phyloP scores from a whole-genome alignment of 2,888 invertebrate genomes.

The Pandemis corylana region DNA sequence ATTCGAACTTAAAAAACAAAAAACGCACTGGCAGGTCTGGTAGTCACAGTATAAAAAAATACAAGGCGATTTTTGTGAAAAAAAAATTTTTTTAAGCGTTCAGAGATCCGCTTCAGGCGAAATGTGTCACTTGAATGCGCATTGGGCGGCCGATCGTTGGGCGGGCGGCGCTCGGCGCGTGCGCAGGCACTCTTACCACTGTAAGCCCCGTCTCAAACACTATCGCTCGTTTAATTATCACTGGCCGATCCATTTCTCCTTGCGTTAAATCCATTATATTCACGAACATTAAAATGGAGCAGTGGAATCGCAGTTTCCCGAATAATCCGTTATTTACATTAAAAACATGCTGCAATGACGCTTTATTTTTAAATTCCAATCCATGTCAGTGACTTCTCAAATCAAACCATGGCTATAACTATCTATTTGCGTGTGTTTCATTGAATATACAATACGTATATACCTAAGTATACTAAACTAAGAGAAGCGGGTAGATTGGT shows the following conservation, averaged over 20 bases:
- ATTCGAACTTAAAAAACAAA: constrained; percentile 42
- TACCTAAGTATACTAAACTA: not conserved
- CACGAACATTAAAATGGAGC: constrained; percentile 41
- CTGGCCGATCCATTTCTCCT: constrained; percentile 48
- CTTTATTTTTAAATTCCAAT: constrained; percentile 71
- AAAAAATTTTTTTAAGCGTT: constrained; percentile 8
- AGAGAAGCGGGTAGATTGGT: not conserved
- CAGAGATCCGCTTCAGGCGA: constrained; percentile 57
- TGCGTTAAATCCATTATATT: not conserved
- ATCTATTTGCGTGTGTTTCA: not conserved
- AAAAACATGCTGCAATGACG: constrained; percentile 60
- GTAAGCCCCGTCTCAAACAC: not conserved
- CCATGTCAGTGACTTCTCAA: constrained; percentile 74
- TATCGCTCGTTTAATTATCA: not conserved
- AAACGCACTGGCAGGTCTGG: constrained; percentile 20
- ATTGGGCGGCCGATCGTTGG: constrained; percentile 60
- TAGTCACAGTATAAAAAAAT: constrained; percentile 7
- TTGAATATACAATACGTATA: not conserved
- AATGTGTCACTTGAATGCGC: constrained; percentile 74
- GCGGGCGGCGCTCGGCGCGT: constrained; percentile 65
- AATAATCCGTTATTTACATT: constrained; percentile 41
- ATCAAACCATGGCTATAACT: constrained; percentile 47
- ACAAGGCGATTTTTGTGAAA: not conserved
- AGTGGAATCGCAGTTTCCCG: constrained; percentile 46
- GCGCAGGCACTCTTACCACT: constrained; percentile 48